Conservation (phyloP, 2,797 vertebrate genomes). For the Rhinoraja longicauda region DNA sequence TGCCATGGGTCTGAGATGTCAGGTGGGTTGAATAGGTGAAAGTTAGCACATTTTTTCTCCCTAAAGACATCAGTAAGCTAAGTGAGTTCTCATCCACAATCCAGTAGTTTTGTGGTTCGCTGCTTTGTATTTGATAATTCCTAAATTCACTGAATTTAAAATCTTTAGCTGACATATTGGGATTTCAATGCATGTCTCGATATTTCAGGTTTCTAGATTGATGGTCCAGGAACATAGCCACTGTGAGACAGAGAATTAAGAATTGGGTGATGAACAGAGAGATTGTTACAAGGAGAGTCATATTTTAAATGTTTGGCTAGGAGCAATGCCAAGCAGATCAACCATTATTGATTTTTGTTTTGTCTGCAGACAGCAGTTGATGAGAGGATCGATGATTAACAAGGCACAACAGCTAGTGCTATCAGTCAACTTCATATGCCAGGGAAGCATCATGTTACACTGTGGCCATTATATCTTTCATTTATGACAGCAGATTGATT, state of each 20-base stretch:
- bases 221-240: no score
- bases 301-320: neutral
- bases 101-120: no score
- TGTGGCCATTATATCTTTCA: neutral
- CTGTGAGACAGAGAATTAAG: neutral
- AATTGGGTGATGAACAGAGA: neutral
- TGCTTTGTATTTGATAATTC: no score
- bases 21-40: no score
- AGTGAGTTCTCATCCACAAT: no score
- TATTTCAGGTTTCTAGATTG: no score
- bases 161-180: no score
- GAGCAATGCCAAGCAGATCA: neutral
- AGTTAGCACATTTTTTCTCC: no score
- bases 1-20: no score
- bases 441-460: conserved; percentile 4
- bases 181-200: no score
- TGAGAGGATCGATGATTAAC: neutral
- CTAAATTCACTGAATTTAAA: no score
- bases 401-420: neutral
- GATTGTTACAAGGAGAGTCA: neutral
- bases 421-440: neutral
- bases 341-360: neutral
- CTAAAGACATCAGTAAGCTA: no score
- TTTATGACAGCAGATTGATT: conserved; percentile 20
- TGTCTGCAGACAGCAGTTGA: neutral